phyloP scores from a whole-genome alignment of 1,140 invertebrate species.

The Bradynema listronoti region DNA sequence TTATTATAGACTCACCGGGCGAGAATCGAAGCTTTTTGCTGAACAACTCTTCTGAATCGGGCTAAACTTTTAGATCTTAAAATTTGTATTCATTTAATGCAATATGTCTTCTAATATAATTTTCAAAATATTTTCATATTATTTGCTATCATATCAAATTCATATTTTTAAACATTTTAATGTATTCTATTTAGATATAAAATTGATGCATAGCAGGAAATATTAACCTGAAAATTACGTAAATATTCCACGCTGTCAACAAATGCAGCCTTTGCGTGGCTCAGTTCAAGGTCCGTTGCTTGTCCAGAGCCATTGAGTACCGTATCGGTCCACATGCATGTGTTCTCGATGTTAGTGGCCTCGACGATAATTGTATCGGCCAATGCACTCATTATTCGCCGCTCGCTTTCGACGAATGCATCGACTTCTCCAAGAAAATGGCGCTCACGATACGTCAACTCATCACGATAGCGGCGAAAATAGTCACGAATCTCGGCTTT shows the following conservation, averaged over 20 bases:
- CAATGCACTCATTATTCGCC: constrained; percentile 43
- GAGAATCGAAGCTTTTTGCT: constrained; percentile 54
- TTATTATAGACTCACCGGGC: too few relatives aligned
- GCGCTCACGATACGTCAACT: constrained; percentile 50
- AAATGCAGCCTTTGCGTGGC: constrained; percentile 49
- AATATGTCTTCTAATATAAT: too few relatives aligned
- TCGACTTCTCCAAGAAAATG: constrained; percentile 53
- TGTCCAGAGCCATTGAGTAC: constrained; percentile 31
- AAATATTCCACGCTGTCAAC: constrained; percentile 55
- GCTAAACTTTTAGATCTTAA: constrained; percentile 21
- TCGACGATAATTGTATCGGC: constrained; percentile 38
- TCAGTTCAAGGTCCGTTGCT: constrained; percentile 49
- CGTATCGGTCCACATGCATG: constrained; percentile 45
- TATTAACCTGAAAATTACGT: constrained; percentile 46
- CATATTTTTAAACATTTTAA: too few relatives aligned
- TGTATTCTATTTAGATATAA: too few relatives aligned
- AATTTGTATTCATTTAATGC: too few relatives aligned
- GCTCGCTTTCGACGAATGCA: constrained; percentile 48
- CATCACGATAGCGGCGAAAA: constrained; percentile 50
- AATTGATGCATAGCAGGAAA: too few relatives aligned
- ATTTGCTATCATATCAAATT: too few relatives aligned
- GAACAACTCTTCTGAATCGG: constrained; percentile 54
- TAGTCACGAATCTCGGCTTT: constrained; percentile 56
- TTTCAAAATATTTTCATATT: too few relatives aligned
- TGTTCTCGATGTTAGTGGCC: constrained; percentile 38